Evolutionary conservation across 2,888 invertebrate genomes (phyloP), one percentile per base, ranked within the genome.

Genomic region (Strigamia crassipes): DNA sequence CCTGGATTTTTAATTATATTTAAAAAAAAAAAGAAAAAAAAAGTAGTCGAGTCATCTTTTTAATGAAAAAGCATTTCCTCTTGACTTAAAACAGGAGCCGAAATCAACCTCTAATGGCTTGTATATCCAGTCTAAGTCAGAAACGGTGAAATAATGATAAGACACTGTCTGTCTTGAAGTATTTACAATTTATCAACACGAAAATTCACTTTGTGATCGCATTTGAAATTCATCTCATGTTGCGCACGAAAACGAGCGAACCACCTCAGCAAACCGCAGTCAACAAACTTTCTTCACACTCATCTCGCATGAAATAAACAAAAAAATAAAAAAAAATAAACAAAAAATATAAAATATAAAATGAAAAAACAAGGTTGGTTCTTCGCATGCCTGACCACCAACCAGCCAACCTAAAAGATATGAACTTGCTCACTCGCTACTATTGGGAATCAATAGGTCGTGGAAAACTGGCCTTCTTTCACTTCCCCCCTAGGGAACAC

Each of bases 321-420:
- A 6, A 51, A 51, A 23, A 66, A 2, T 23, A 23, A 66, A 12
- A 23, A 4, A 13, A 27, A 23, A 27, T 27, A 66, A 66, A 23
- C 1, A 27, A 23, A 6, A 61, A 61, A 61, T 21, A 61, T 21
- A 61, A 23, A 21, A 21, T 51, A 18, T 18, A 51, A 51, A 51
- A 3, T 18, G 18, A 51, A 15, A 27, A 31, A 27, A 31, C 12
- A 31, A 4, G 31, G 27, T 9, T 73, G 73, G 27, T 73, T 73
- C 27, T 73, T 73, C 73, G 73, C 73, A 73, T 73, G 73, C 73
- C 73, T 73, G 73, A 73, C 73, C 73, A 73, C 73, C 73, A 73
- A 73, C 73, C 73, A 73, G 73, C 73, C 73, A 73, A 27, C 73
- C 73, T 15, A 73, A 73, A 27, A 73, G 73, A 73, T 73, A 73